Evolutionary conservation across 2,113 vertebrate genomes (phyloP), one percentile per base, ranked within the genome.

Genomic region (Cyprinus carpio): DNA sequence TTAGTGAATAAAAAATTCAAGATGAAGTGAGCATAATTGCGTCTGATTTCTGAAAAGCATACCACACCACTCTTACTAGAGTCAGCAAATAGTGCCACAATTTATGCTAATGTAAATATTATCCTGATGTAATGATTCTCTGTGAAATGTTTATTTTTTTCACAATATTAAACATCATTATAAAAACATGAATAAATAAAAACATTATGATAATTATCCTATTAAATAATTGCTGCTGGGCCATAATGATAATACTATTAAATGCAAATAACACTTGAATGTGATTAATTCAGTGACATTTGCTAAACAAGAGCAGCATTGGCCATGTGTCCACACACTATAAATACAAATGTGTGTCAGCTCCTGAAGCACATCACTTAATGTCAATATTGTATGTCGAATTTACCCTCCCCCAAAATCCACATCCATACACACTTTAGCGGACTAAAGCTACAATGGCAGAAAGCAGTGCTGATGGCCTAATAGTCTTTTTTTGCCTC

Each of bases 401-500:
- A 49, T 12, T 46, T 40, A 13, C 16, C 72, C 49, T 54, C 12
- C 62, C 75, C 71, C 49, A 75, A 75, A 82, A 64, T 64, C 67
- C 56, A 34, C 79, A 64, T 51, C 46, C 56, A 81, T 34, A 64
- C 64, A 67, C 58, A 40, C 31, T n/a, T n/a, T n/a, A n/a, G n/a
- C 7, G 13, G n/a, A n/a, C 20, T 75, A 74, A 75, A 80, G 71
- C 37, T 64, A 85, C 71, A 82, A 84, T 84, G 62, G 72, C 10
- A 76, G 64, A 89, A 87, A 46, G 79, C 74, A 89, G 81, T 37
- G 76, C 84, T 27, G 65, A 31, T 86, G n/a, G 65, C 82, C 78
- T 89, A 92, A 91, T 89, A 86, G 87, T 64, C 82, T 92, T 91
- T 90, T 69, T 91, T 92, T 87, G 89, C 88, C 89, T 89, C 75